phyloP scores from a whole-genome alignment of 2,888 invertebrate species.

The Dynastes hyllus region DNA sequence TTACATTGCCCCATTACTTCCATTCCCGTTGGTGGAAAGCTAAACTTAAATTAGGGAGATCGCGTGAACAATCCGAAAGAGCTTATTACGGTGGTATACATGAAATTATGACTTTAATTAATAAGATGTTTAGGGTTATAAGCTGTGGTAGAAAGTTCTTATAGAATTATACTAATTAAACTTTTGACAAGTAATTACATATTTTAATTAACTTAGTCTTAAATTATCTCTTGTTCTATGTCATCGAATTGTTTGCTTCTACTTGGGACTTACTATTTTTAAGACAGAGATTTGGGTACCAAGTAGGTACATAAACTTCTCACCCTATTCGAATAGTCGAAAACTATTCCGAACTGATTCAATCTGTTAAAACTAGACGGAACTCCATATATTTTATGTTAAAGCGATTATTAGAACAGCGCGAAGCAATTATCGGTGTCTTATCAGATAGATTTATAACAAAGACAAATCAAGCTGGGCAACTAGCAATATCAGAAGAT shows the following conservation, averaged over 20 bases:
- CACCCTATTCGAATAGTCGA: no score
- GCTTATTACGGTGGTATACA: constrained; percentile 29
- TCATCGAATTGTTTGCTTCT: background rate
- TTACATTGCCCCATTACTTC: constrained; percentile 41
- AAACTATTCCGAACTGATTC: no score
- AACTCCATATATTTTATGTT: no score
- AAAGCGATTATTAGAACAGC: no score
- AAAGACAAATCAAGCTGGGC: no score
- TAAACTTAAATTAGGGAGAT: constrained; percentile 28
- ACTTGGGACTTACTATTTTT: background rate
- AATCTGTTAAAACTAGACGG: no score
- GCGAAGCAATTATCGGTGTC: no score
- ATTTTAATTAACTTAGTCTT: constrained; percentile 26
- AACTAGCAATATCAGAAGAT: no score
- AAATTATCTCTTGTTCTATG: background rate
- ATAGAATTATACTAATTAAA: constrained; percentile 10
- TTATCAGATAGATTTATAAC: no score
- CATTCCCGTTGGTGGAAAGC: background rate
- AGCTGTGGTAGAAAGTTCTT: constrained; percentile 4
- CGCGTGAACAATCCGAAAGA: constrained; percentile 32
- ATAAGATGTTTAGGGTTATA: constrained; percentile 27
- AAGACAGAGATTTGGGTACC: no score
- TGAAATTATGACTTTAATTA: constrained; percentile 37
- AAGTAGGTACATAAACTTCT: no score
- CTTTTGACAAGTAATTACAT: constrained; percentile 29